phyloP scores from a whole-genome alignment of 2,113 vertebrate species.

The Parus major region DNA sequence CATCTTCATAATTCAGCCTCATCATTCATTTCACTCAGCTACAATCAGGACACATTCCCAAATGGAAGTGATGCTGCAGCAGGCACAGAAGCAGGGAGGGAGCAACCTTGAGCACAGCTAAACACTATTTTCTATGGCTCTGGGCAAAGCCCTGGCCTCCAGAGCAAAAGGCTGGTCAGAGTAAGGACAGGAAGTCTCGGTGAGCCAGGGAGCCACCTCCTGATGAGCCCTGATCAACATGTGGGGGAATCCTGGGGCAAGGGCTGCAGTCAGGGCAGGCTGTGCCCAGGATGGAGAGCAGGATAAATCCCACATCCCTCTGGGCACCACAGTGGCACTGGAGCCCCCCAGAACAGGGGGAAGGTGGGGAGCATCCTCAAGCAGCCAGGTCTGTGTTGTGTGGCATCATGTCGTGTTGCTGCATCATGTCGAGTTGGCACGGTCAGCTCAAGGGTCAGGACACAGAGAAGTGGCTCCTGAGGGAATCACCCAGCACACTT shows the following conservation, averaged over 20 bases:
- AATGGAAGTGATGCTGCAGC: neutral
- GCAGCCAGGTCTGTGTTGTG: neutral
- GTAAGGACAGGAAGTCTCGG: neutral
- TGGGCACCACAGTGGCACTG: rapidly evolving
- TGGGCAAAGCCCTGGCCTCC: neutral
- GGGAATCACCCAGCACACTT: neutral
- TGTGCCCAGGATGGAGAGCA: neutral
- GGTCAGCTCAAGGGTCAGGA: neutral
- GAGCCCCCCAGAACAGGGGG: neutral
- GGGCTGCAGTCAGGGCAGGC: neutral
- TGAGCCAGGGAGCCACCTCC: rapidly evolving
- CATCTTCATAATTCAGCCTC: neutral
- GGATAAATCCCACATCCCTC: neutral
- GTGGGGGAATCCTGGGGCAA: neutral
- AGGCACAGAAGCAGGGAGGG: neutral
- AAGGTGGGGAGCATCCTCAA: neutral
- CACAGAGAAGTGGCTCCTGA: neutral
- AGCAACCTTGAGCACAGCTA: neutral
- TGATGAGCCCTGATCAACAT: neutral
- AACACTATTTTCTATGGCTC: neutral
- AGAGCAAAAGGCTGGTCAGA: neutral
- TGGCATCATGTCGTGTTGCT: neutral
- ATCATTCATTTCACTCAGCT: neutral
- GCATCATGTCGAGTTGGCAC: neutral
- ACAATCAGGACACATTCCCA: neutral